Conservation (phyloP, 1,140 invertebrate genomes). For the Patella vulgata region DNA sequence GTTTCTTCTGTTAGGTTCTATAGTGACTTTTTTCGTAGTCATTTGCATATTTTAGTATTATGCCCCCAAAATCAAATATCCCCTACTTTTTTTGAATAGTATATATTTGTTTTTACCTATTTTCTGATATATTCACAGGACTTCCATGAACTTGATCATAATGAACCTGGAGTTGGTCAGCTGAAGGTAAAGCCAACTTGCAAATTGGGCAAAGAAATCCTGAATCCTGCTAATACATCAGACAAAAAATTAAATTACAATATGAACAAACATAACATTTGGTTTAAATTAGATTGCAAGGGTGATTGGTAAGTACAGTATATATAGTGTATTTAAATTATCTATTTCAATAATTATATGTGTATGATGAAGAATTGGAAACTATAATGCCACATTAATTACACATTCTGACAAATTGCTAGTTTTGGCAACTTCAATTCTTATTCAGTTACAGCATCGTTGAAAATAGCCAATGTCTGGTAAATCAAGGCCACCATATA, state of each 20-base stretch:
- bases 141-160: slow-evolving; percentile 41
- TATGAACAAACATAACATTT: not conserved
- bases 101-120: not conserved
- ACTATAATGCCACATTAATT: not conserved
- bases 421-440: too few species aligned
- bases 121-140: slow-evolving; percentile 1
- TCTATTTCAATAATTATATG: not conserved
- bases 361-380: not conserved
- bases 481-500: too few species aligned
- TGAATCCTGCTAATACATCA: slow-evolving; percentile 36
- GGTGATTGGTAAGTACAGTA: not conserved
- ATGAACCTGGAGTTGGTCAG: slow-evolving; percentile 61
- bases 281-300: not conserved
- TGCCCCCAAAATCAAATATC: too few species aligned
- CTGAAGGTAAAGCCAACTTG: slow-evolving; percentile 58
- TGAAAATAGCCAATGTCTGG: too few species aligned
- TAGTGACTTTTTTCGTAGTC: too few species aligned
- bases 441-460: too few species aligned
- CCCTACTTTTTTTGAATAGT: too few species aligned
- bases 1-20: too few species aligned
- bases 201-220: slow-evolving; percentile 68
- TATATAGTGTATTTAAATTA: not conserved
- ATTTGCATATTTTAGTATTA: too few species aligned
- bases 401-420: not conserved
- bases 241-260: slow-evolving; percentile 3